Evolutionary conservation across 2,797 vertebrate genomes (phyloP).

Genomic region (Melanotaenia parkinsoni): DNA sequence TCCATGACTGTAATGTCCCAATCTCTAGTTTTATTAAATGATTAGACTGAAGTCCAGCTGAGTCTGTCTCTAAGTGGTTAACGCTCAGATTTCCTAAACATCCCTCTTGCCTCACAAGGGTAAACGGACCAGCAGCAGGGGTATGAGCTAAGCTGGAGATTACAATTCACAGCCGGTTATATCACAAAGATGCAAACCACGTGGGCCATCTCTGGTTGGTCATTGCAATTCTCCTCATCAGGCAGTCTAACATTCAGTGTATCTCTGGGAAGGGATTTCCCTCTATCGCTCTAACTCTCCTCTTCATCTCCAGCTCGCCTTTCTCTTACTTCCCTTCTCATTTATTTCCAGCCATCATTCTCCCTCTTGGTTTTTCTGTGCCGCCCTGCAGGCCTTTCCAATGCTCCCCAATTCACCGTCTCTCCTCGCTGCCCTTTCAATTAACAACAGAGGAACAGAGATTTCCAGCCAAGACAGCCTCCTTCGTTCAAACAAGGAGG

Average conservation of each 20-base stretch:
- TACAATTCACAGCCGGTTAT: slow-evolving; percentile 18
- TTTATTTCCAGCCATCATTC: slow-evolving; percentile 44
- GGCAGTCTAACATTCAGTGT: not conserved
- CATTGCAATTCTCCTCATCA: slow-evolving; percentile 18
- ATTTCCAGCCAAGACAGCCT: slow-evolving; percentile 45
- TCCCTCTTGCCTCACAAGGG: not conserved
- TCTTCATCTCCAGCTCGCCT: slow-evolving; percentile 34
- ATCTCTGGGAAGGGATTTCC: slow-evolving; percentile 39
- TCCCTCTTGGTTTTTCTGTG: slow-evolving; percentile 39
- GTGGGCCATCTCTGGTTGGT: not conserved
- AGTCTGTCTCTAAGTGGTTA: slow-evolving; percentile 19
- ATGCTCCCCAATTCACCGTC: slow-evolving; percentile 18
- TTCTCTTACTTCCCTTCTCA: slow-evolving; percentile 44
- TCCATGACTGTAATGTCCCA: not conserved
- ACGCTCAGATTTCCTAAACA: slow-evolving; percentile 14
- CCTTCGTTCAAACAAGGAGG: slow-evolving; percentile 25
- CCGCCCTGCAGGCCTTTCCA: slow-evolving; percentile 39
- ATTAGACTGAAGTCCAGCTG: slow-evolving; percentile 2
- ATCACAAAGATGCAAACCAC: slow-evolving; percentile 14
- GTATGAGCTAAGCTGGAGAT: slow-evolving; percentile 16
- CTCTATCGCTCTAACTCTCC: slow-evolving; percentile 27
- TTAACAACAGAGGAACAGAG: slow-evolving; percentile 42
- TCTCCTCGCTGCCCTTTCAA: slow-evolving; percentile 33
- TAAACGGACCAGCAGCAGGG: slow-evolving; percentile 13
- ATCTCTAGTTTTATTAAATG: slow-evolving; percentile 10